Percentiles rank a stretch among this genome's conserved stretches.
These are phyloP conservation scores for Drosophila malerkotliana DNA, from an alignment of 1,140 invertebrate genomes.

Conservation along the genomic window DNA sequence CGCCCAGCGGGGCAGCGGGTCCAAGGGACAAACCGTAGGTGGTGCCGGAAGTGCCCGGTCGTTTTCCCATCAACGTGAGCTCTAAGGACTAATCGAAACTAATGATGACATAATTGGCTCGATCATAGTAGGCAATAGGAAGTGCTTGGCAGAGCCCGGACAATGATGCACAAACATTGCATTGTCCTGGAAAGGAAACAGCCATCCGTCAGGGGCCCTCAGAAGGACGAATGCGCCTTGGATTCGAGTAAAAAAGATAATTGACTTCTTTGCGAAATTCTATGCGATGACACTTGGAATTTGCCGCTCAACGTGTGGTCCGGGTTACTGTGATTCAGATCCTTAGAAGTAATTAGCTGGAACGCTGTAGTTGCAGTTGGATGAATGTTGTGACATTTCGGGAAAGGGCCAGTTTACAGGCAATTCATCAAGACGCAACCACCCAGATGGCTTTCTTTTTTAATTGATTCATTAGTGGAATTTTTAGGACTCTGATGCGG, in stretches of 20 bases:
- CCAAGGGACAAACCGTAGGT: conserved; percentile 66
- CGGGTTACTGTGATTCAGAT: conserved; percentile 8
- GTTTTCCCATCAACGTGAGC: conserved; percentile 68
- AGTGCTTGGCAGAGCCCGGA: conserved; percentile 52
- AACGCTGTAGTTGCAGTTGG: conserved; percentile 46
- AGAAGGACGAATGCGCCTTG: conserved; percentile 39
- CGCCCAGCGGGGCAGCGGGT: conserved; percentile 54
- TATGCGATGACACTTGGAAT: conserved; percentile 74
- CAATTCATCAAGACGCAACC: conserved; percentile 65
- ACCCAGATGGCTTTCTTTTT: conserved; percentile 53
- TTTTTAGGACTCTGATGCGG: conserved; percentile 26
- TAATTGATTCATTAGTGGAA: conserved; percentile 35
- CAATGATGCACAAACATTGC: conserved; percentile 52
- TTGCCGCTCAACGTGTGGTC: conserved; percentile 65
- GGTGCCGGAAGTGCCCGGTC: conserved; percentile 70
- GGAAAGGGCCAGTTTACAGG: conserved; percentile 53
- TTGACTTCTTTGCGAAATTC: conserved; percentile 79
- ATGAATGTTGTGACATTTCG: conserved; percentile 69
- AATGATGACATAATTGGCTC: conserved; percentile 81
- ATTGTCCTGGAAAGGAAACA: conserved; percentile 63
- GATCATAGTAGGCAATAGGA: conserved; percentile 52
- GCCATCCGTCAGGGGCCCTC: conserved; percentile 63
- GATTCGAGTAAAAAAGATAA: conserved; percentile 55
- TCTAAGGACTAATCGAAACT: conserved; percentile 71
- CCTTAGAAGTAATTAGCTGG: conserved; percentile 49